Evolutionary conservation across 2,113 vertebrate species (phyloP), one percentile per base, ranked within the genome.

Genomic region (Lipophrys pholis): DNA sequence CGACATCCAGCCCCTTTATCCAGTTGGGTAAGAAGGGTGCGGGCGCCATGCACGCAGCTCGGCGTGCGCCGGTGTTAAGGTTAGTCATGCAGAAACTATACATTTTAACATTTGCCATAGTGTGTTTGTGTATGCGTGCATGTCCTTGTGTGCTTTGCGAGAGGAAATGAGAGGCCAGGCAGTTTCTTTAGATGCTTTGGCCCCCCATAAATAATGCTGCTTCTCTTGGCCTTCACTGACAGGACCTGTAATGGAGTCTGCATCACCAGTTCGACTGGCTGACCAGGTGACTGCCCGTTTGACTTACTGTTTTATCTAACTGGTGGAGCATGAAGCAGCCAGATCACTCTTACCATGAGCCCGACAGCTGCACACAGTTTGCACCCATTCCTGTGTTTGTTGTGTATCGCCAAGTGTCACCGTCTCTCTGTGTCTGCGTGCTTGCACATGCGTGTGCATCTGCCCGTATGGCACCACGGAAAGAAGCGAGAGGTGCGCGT

Each of bases 241-340:
- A 87, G 72, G 60, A 64, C 48, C 74, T 84, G 73, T 88, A 84
- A 88, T 90, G 85, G 74, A 90, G 73, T 89, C 69, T 45, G 60
- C 82, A 74, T 82, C 84, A 55, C 51, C 57, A 46, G 76, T 73
- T 65, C 46, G 55, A 87, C 75, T 77, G 83, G 80, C 79, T 68
- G 78, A 69, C 83, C 78, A 51, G 43, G 65, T 57, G 72, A 76
- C 76, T 78, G 70, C 46, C 53, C 57, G 59, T 59, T 59, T 71
- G 83, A 89, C 82, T 88, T 84, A 74, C 74, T 80, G 78, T 76
- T 84, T 84, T 65, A 69, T 82, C 76, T 57, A 59, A 82, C 77
- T 68, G 76, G 41, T 55, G 12, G 78, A 84, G 73, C 79, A 12
- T 73, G 80, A 81, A 76, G 76, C 54, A 64, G 51, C 52, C 43